A percentile compares a stretch with the other conserved stretches of the same genome.
These are phyloP conservation scores for Campylomormyrus tamandua DNA, from an alignment of 2,113 vertebrate species.

Conservation along the genomic window DNA sequence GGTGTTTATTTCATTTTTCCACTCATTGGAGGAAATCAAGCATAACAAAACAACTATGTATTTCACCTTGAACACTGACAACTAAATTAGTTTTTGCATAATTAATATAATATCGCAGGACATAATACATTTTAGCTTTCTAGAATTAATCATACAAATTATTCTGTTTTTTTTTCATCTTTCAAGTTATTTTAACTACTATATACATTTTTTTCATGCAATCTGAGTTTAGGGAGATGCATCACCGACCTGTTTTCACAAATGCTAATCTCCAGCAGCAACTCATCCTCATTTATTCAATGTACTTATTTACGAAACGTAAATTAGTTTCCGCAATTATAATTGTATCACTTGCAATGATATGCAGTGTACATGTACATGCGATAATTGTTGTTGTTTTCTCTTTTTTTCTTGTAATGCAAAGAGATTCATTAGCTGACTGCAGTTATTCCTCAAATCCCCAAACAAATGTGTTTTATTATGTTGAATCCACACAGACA, in stretches of 20 bases:
- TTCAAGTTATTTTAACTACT: neutral
- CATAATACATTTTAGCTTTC: neutral
- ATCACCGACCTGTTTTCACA: neutral
- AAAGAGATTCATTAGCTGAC: neutral
- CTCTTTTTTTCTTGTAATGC: neutral
- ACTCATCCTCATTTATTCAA: neutral
- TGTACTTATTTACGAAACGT: conserved; percentile 7
- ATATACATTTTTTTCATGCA: neutral
- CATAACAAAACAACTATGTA: neutral
- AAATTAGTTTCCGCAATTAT: conserved; percentile 3
- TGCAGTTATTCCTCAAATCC: neutral
- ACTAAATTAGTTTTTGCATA: conserved; percentile 1
- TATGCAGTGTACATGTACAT: neutral
- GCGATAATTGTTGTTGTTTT: neutral
- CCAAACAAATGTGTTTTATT: neutral
- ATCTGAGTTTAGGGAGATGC: neutral
- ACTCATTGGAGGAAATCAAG: neutral
- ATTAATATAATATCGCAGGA: neutral
- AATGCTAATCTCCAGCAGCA: neutral
- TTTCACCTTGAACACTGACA: neutral
- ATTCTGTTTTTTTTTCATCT: neutral
- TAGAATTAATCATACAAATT: neutral
- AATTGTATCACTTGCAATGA: neutral
- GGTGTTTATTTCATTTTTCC: neutral
- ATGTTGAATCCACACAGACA: neutral